Conservation (phyloP, 1,140 invertebrate genomes). For the Drosophila tristis region DNA sequence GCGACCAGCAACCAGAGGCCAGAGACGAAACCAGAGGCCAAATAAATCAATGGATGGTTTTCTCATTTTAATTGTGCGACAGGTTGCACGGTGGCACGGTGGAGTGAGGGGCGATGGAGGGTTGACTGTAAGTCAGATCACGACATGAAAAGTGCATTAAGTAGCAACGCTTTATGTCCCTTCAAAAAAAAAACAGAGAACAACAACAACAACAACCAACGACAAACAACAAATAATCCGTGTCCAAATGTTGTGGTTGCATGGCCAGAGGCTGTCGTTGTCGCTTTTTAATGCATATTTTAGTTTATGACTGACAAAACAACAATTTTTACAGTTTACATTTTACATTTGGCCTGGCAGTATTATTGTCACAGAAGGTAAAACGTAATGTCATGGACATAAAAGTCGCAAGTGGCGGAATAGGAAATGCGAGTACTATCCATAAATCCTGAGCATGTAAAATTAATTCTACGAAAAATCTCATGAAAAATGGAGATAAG, state of each 20-base stretch:
- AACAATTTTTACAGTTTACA: slow-evolving; percentile 38
- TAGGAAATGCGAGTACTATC: too few species aligned
- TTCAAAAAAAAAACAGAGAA: background rate
- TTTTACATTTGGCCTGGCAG: slow-evolving; percentile 25
- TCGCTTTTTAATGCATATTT: slow-evolving; percentile 57
- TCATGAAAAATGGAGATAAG: too few species aligned
- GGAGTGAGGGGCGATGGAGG: slow-evolving; percentile 2
- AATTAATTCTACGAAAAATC: too few species aligned
- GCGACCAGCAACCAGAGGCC: background rate
- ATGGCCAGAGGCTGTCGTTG: slow-evolving; percentile 16
- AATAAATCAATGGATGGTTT: slow-evolving; percentile 68
- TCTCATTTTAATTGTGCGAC: slow-evolving; percentile 64
- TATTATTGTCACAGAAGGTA: background rate
- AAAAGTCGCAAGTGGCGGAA: too few species aligned
- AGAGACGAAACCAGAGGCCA: background rate
- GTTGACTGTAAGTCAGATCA: slow-evolving; percentile 10
- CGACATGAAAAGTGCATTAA: slow-evolving; percentile 68
- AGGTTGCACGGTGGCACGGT: slow-evolving; percentile 26
- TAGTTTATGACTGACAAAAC: slow-evolving; percentile 43
- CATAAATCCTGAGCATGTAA: too few species aligned
- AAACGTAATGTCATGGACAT: too few species aligned
- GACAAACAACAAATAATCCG: slow-evolving; percentile 24
- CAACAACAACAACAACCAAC: background rate
- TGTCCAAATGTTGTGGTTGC: slow-evolving; percentile 15
- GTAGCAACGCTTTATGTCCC: slow-evolving; percentile 41